Evolutionary conservation across 2,888 invertebrate genomes (phyloP), one percentile per base, ranked within the genome.

Genomic region (Amorpha juglandis): DNA sequence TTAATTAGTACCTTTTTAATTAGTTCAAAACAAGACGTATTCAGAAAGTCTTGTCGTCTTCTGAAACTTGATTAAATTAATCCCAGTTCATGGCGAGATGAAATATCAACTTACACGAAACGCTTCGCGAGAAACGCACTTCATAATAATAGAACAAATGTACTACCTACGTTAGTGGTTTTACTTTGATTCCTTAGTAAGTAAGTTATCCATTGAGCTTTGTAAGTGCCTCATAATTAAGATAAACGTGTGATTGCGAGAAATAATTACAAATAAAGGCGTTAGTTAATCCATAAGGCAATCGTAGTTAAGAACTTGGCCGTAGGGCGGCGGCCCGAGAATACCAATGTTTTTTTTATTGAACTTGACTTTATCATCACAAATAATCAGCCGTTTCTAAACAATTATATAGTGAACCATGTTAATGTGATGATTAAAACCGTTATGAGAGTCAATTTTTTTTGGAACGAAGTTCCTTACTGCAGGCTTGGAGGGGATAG

Each of bases 1-100:
- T 55, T n/a, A 35, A 8, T 35, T 16, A 8, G 55, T 16, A 38
- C 19, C 16, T 1, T 38, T 58, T 21, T 14, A 42, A 58, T 9
- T 42, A 58, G 58, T 42, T 58, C 38, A 38, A 42, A 58, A 58
- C 42, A 42, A 58, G 11, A 38, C 38, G 35, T 38, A 58, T 58
- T 58, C 42, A 19, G 55, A 58, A 58, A 58, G 58, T 58, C 58
- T 42, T 58, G 55, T 27, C 27, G 4, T 4, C 27, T n/a, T 38
- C 1, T 42, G 58, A 58, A 58, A 58, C 58, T 19, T 38, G 16
- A 58, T 38, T 58, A 58, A 58, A 58, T 42, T 58, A 38, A 58
- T 58, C 42, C 42, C 38, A 11, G 38, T 42, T 42, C 42, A 58
- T 42, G 38, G 58, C 16, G 12, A 58, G 42, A 58, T 58, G 38